These are phyloP conservation scores for Smittia sp. DNA, from an alignment of 2,888 invertebrate genomes.

Conservation along the genomic window DNA sequence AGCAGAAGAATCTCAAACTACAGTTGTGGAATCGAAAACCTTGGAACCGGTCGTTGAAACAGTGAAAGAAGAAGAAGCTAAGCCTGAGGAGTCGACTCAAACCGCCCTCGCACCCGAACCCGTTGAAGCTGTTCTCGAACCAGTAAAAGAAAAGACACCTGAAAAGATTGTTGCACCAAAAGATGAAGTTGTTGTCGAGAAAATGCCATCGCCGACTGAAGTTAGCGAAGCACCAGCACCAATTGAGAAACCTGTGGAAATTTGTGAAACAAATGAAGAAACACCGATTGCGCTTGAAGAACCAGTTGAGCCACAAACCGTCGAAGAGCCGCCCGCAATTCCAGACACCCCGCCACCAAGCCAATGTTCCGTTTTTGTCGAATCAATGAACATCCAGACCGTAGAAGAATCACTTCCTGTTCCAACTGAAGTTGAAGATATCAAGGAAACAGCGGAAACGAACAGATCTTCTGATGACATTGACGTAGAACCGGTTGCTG, in stretches of 20 bases:
- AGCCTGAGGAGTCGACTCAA: slow-evolving; percentile 1
- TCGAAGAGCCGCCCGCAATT: slow-evolving; percentile 28
- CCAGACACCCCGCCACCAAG: slow-evolving; percentile 37
- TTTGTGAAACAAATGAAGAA: neutral
- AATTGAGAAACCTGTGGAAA: slow-evolving; percentile 50
- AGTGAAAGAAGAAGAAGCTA: slow-evolving; percentile 49
- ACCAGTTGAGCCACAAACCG: slow-evolving; percentile 2
- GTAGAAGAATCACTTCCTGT: slow-evolving; percentile 15
- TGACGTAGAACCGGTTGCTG: slow-evolving; percentile 36
- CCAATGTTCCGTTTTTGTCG: slow-evolving; percentile 27
- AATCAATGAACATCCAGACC: slow-evolving; percentile 7
- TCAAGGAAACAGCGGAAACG: neutral
- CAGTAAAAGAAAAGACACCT: slow-evolving; percentile 50
- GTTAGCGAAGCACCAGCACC: slow-evolving; percentile 63
- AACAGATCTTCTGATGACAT: slow-evolving; percentile 19
- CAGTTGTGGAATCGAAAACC: slow-evolving; percentile 40
- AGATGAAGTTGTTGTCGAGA: slow-evolving; percentile 38
- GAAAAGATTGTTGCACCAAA: slow-evolving; percentile 49
- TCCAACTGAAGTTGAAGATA: slow-evolving; percentile 22
- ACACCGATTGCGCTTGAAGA: neutral
- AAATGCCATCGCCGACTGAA: slow-evolving; percentile 47
- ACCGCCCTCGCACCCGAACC: slow-evolving; percentile 44
- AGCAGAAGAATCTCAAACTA: slow-evolving; percentile 49
- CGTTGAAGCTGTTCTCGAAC: slow-evolving; percentile 45
- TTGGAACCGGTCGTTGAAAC: slow-evolving; percentile 44